Evolutionary conservation across 1,140 invertebrate genomes (phyloP).

Genomic region (Bacillus rossius): DNA sequence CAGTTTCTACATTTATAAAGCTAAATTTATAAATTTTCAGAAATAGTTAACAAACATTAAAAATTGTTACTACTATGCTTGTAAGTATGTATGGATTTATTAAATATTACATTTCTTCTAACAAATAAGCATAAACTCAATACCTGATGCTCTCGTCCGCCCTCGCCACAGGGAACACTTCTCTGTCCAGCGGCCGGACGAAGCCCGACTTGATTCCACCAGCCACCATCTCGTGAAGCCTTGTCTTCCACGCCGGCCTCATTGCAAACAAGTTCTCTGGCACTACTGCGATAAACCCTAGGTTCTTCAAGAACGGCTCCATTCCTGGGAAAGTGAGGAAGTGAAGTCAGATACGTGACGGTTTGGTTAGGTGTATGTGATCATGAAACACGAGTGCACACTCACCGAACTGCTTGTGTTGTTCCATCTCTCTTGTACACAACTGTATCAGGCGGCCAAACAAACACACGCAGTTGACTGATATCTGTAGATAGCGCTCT

Average conservation of each 20-base stretch:
- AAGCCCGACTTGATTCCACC: background rate
- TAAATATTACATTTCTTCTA: too few relatives aligned
- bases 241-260: background rate
- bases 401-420: background rate
- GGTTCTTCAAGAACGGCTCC: background rate
- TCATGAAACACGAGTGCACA: too few relatives aligned
- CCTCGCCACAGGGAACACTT: background rate
- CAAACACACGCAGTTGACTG: constrained; percentile 48
- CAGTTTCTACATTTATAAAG: too few relatives aligned
- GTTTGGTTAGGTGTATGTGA: too few relatives aligned
- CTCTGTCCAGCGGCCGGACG: background rate
- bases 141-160: background rate
- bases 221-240: background rate
- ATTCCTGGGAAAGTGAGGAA: background rate
- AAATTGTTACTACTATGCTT: too few relatives aligned
- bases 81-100: too few relatives aligned
- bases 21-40: too few relatives aligned
- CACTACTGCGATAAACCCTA: background rate
- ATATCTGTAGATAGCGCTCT: constrained; percentile 49
- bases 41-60: too few relatives aligned
- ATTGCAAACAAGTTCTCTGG: background rate
- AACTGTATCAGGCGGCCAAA: constrained; percentile 59
- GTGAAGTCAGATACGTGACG: background rate
- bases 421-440: constrained; percentile 33
- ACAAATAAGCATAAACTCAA: too few relatives aligned